phyloP scores from a whole-genome alignment of 2,113 vertebrate species.

The Cettia cetti region DNA sequence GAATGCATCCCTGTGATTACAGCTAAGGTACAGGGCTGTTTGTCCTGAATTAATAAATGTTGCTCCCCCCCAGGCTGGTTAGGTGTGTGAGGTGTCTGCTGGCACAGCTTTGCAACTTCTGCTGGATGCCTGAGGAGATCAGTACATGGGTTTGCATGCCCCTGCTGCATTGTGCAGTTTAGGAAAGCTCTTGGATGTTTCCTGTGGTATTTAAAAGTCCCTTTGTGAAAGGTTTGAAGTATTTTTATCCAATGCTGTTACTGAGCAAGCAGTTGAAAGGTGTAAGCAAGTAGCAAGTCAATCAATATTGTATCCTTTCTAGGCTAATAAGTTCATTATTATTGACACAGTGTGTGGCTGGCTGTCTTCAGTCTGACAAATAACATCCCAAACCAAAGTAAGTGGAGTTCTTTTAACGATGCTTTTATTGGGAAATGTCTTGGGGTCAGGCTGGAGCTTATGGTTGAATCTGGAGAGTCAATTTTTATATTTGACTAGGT shows the following conservation, averaged over 20 bases:
- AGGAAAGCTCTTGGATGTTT: background rate
- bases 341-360: background rate
- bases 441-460: background rate
- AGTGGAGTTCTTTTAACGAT: background rate
- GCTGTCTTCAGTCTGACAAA: background rate
- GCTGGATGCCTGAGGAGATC: fast-evolving
- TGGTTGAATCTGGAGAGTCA: background rate
- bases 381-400: background rate
- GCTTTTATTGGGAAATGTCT: background rate
- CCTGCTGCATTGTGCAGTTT: background rate
- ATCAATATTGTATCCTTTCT: background rate
- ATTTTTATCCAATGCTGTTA: background rate
- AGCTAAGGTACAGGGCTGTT: background rate
- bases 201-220: background rate
- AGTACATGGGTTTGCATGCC: fast-evolving
- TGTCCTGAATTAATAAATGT: background rate
- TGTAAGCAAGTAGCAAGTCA: background rate
- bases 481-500: background rate
- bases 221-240: background rate
- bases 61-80: background rate
- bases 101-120: background rate
- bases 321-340: background rate
- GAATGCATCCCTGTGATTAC: background rate
- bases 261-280: background rate
- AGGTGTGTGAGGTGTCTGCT: background rate